These are phyloP conservation scores for Psophia crepitans DNA, from an alignment of 2,113 vertebrate species.

Conservation along the genomic window DNA sequence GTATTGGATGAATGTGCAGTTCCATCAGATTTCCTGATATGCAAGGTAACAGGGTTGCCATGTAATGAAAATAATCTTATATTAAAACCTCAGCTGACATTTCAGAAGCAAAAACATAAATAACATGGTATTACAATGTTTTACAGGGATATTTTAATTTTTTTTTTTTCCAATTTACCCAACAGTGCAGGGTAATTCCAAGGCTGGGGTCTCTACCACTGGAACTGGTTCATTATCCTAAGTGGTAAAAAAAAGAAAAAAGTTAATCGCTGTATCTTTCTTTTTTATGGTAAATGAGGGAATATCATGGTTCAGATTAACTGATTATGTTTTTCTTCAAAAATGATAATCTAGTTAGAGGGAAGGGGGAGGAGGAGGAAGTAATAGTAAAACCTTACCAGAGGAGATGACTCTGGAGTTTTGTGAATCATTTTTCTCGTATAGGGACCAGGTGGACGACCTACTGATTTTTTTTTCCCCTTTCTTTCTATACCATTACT, in stretches of 20 bases:
- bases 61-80: neutral
- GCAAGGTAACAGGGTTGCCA: constrained; percentile 5
- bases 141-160: neutral
- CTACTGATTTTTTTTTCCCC: constrained; percentile 88
- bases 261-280: neutral
- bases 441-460: constrained; percentile 84
- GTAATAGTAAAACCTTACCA: constrained; percentile 68
- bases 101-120: constrained; percentile 2
- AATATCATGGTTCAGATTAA: neutral
- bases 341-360: neutral
- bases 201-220: constrained; percentile 74
- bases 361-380: neutral
- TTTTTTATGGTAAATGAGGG: neutral
- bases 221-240: constrained; percentile 77
- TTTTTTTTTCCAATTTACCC: constrained; percentile 76
- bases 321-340: neutral
- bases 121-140: neutral
- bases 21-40: constrained; percentile 81
- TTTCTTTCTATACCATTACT: constrained; percentile 89
- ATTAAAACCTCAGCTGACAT: neutral
- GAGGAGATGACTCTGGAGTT: constrained; percentile 72
- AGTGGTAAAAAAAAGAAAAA: neutral
- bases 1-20: constrained; percentile 87
- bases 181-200: constrained; percentile 84
- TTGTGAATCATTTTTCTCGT: constrained; percentile 84